A percentile compares a stretch with the other conserved stretches of the same genome.
These are phyloP conservation scores for Seriola aureovittata DNA, from an alignment of 2,113 vertebrate species.

Conservation along the genomic window DNA sequence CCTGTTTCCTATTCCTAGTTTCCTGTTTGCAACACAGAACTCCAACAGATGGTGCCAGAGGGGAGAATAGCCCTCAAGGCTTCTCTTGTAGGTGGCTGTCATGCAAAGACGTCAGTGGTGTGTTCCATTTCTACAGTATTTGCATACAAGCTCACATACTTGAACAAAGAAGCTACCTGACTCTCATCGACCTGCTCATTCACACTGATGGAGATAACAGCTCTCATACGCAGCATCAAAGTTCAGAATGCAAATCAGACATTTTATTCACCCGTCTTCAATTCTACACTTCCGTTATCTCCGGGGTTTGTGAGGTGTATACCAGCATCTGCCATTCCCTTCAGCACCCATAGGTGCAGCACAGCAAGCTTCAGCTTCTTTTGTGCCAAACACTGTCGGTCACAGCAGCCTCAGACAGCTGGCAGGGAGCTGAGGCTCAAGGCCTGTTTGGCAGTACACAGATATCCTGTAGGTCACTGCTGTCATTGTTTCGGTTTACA, in stretches of 20 bases:
- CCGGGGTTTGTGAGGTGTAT: neutral
- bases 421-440: neutral
- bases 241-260: slow-evolving; percentile 53
- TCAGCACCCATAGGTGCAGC: slow-evolving; percentile 4
- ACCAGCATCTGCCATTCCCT: slow-evolving; percentile 16
- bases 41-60: no score
- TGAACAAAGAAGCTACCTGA: no score
- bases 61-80: no score
- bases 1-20: no score
- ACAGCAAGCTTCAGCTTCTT: neutral
- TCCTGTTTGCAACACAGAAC: no score
- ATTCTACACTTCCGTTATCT: slow-evolving; percentile 12
- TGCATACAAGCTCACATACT: no score
- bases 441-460: neutral
- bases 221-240: slow-evolving; percentile 39
- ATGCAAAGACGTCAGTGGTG: no score
- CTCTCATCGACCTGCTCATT: no score
- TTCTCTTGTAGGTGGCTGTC: no score
- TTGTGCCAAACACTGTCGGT: slow-evolving; percentile 34
- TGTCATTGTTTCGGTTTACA: neutral
- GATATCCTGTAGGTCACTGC: slow-evolving; percentile 8
- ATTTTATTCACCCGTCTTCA: slow-evolving; percentile 56
- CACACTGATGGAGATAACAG: no score
- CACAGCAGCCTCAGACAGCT: neutral
- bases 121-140: no score